phyloP scores from a whole-genome alignment of 2,888 invertebrate species.

The Mimachlamys varia region DNA sequence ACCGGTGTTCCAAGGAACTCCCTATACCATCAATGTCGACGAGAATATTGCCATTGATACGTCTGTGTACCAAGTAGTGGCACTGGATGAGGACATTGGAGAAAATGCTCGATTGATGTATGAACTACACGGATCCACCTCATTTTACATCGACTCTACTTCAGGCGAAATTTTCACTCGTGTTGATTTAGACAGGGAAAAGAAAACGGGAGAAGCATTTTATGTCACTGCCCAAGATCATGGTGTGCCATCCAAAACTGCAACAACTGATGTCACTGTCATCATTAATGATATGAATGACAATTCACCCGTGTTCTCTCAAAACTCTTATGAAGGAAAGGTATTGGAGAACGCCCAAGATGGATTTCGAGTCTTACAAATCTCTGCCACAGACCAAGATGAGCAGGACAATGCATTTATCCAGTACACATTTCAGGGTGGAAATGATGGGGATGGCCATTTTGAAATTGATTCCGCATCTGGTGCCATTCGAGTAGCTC shows the following conservation, averaged over 20 bases:
- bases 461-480: conserved; percentile 96
- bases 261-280: conserved; percentile 96
- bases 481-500: conserved; percentile 94
- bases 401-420: conserved; percentile 94
- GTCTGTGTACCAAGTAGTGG: conserved; percentile 94
- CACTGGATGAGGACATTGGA: conserved; percentile 96
- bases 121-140: conserved; percentile 78
- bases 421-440: conserved; percentile 84
- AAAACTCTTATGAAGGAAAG: conserved; percentile 92
- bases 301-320: conserved; percentile 93
- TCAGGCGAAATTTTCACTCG: conserved; percentile 96
- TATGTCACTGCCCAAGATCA: conserved; percentile 96
- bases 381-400: conserved; percentile 95
- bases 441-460: conserved; percentile 89
- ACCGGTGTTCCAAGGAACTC: conserved; percentile 96
- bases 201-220: conserved; percentile 89
- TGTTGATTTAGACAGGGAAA: conserved; percentile 92
- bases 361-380: conserved; percentile 94
- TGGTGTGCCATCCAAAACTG: conserved; percentile 93
- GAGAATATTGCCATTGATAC: conserved; percentile 96
- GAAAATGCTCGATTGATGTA: conserved; percentile 90
- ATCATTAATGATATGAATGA: conserved; percentile 96
- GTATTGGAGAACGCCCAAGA: conserved; percentile 95
- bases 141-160: conserved; percentile 94
- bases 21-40: conserved; percentile 93